Evolutionary conservation across 2,113 vertebrate species (phyloP), one percentile per base, ranked within the genome.

Genomic region (Terrapene triunguis): DNA sequence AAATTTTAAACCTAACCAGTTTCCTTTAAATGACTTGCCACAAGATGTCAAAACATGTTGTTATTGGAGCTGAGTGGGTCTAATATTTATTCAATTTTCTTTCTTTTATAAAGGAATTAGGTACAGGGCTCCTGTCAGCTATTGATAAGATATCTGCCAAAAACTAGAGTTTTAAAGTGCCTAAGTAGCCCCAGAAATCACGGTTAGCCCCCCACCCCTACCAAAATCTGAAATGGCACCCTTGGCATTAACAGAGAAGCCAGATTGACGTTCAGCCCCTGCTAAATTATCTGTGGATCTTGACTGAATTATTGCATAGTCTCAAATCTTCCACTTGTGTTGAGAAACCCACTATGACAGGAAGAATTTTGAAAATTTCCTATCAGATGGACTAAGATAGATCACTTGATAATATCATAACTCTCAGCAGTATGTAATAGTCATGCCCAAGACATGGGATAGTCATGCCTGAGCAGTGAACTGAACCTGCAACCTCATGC

Each of bases 401-500:
- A 25, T 94, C n/a, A 85, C 22, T 4, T 88, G 51, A 25, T 50
- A 83, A 57, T 80, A 86, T 19, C 89, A 48, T 48, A 86, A 19
- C 0, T 44, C 17, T 69, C 51, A 91, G 38, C 42, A 44, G 32
- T 74, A 22, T 82, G n/a, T 83, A 50, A 87, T 47, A 1, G 5
- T 88, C 51, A 17, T 51, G 17, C 51, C 51, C 11, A 3, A 48
- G 48, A 11, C 48, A 48, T 48, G 48, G 95, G 90, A 83, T 85
- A 92, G 92, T 87, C 89, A 88, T 88, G 47, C 89, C 72, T 88
- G 88, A 92, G 89, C 80, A 82, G 87, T 85, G 32, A 94, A 82
- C 92, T 57, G 92, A 94, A 96, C 87, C 47, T 97, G 95, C 89
- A 85, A 50, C 94, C 94, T 96, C 96, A 94, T 87, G 94, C 93